Evolutionary conservation across 2,113 vertebrate species (phyloP).

Genomic region (human): GRCh38 chrX:86346501-86347000

Average conservation of each 20-base stretch:
- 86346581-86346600: conserved; percentile 73
- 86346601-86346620: conserved; percentile 77
- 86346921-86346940: conserved; percentile 14
- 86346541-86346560: conserved; percentile 79
- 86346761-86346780: background rate
- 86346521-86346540: conserved; percentile 78
- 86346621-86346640: conserved; percentile 70
- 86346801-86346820: background rate
- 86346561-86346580: conserved; percentile 77
- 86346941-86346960: background rate
- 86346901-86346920: conserved; percentile 9
- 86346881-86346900: background rate
- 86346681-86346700: background rate
- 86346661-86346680: background rate
- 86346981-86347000: background rate
- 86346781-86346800: background rate
- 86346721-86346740: background rate
- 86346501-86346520: conserved; percentile 37
- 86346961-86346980: background rate
- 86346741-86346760: background rate
- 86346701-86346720: background rate
- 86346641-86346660: conserved; percentile 67
- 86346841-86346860: background rate
- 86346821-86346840: background rate
- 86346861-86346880: background rate